phyloP scores from a whole-genome alignment of 1,140 invertebrate species.

The Grapholita molesta region DNA sequence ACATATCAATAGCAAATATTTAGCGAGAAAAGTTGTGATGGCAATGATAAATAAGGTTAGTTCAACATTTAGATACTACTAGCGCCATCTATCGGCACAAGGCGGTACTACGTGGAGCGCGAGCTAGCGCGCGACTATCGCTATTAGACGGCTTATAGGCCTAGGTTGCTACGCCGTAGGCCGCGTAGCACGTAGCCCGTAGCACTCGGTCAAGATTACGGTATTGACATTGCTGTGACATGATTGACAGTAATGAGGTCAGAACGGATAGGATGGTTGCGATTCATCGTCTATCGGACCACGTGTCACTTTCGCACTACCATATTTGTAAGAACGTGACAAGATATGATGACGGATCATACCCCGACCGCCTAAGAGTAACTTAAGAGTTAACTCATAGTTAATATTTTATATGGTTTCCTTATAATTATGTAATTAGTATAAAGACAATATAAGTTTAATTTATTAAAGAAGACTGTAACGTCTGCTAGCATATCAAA shows the following conservation, averaged over 20 bases:
- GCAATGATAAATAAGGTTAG: background rate
- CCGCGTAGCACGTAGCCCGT: slow-evolving; percentile 15
- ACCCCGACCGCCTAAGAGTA: too few relatives aligned
- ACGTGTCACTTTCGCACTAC: too few relatives aligned
- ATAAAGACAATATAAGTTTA: too few relatives aligned
- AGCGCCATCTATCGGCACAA: slow-evolving; percentile 1
- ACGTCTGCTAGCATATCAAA: too few relatives aligned
- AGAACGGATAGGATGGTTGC: background rate
- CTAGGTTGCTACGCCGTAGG: slow-evolving; percentile 17
- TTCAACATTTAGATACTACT: slow-evolving; percentile 14
- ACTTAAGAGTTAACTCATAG: too few relatives aligned
- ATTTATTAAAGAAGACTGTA: too few relatives aligned
- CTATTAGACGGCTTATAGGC: background rate
- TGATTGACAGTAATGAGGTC: background rate
- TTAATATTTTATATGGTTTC: too few relatives aligned
- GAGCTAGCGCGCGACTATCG: background rate
- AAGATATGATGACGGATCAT: too few relatives aligned
- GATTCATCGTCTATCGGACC: too few relatives aligned
- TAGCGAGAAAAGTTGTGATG: background rate
- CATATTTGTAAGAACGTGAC: too few relatives aligned
- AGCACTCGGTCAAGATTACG: background rate
- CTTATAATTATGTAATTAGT: too few relatives aligned
- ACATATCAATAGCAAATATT: background rate
- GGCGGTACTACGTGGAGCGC: background rate
- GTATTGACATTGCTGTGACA: background rate